Evolutionary conservation across 1,140 invertebrate species (phyloP), one percentile per base, ranked within the genome.

Genomic region (Lepidurus couesii): DNA sequence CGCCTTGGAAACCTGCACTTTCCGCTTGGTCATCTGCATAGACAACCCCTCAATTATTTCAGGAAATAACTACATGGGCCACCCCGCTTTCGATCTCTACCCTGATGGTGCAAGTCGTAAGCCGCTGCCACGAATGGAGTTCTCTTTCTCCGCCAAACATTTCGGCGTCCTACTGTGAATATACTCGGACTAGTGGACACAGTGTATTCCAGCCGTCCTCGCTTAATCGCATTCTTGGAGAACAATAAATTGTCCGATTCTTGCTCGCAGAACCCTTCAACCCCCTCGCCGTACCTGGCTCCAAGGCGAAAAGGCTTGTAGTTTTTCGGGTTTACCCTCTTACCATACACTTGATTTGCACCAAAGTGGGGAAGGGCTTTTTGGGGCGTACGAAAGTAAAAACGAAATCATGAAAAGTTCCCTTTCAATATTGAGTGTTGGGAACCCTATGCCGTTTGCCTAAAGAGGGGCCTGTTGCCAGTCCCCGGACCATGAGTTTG

Each of bases 371-470:
- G 10, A 65, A 21, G 53, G 53, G 21, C 53, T 21, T 34, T 34
- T 9, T 11, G 53, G 53, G 53, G 53, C 53, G 53, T 9, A 65
- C 53, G 53, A 65, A 65, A 65, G 53, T 65, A 65, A 65, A 65
- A 65, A n/a, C 53, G 53, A 65, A 65, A 65, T 65, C 53, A n/a
- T 13, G 53, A 65, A 65, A 65, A 65, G 7, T 65, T 65, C 53
- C 53, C 53, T 65, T 65, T 65, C 53, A 65, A 3, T 65, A 4
- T 21, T 65, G 16, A n/a, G 53, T 21, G 16, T 65, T 13, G 21
- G 53, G 8, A 65, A 13, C 53, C 53, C 53, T 16, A 7, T 65
- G 53, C 8, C 16, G 16, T 21, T 7, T 65, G 53, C 53, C 53
- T 4, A 13, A 7, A 16, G 21, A 65, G 53, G 21, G 53, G n/a